A percentile compares a stretch with the other conserved stretches of the same genome.
These are phyloP conservation scores for Ptychochromis oligacanthus DNA, from an alignment of 2,113 vertebrate species.

Conservation along the genomic window DNA sequence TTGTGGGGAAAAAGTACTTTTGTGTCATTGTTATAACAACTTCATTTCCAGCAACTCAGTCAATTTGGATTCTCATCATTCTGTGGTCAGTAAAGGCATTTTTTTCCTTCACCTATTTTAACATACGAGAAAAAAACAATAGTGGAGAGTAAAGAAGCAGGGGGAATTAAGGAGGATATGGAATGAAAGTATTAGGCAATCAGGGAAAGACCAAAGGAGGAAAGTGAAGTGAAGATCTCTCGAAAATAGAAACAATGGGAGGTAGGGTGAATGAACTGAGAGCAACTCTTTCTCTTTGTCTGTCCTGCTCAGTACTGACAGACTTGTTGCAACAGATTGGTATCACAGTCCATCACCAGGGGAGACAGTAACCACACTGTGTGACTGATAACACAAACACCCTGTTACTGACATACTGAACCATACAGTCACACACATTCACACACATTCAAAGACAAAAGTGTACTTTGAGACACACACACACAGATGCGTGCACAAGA, in stretches of 20 bases:
- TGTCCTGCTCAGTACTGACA: constrained; percentile 41
- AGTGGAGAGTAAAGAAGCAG: accelerated
- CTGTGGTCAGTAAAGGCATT: too few relatives aligned
- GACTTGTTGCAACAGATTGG: constrained; percentile 55
- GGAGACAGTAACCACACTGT: constrained; percentile 45
- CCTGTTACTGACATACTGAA: constrained; percentile 25
- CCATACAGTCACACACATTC: not conserved
- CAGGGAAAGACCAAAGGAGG: not conserved
- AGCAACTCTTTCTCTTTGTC: not conserved
- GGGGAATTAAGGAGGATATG: not conserved
- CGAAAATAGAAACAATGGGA: not conserved
- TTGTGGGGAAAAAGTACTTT: not conserved
- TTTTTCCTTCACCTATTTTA: not conserved
- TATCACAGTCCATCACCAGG: constrained; percentile 54
- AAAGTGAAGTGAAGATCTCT: not conserved
- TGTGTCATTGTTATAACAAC: not conserved
- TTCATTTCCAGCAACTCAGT: not conserved
- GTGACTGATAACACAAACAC: constrained; percentile 56
- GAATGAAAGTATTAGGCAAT: not conserved
- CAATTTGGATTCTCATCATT: too few relatives aligned
- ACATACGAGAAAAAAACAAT: not conserved
- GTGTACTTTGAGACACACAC: not conserved
- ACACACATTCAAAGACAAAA: constrained; percentile 13
- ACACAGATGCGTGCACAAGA: not conserved
- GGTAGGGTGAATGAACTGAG: not conserved